Conservation (phyloP, 2,888 invertebrate species). For the Hymenopus coronatus region DNA sequence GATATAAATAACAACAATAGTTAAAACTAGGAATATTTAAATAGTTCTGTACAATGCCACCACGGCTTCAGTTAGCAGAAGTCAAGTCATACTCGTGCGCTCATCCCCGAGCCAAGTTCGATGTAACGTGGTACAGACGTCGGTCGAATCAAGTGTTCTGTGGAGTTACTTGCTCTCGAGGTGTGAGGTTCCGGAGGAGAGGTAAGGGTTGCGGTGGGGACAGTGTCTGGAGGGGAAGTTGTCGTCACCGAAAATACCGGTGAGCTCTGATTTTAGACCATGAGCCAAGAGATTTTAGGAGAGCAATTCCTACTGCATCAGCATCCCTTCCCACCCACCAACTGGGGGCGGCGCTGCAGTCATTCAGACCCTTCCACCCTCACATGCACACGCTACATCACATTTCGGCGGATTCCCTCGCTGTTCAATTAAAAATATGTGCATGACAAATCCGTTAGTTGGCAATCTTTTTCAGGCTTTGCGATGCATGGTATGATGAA, state of each 20-base stretch:
- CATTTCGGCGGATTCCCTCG: neutral
- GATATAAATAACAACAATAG: constrained; percentile 27
- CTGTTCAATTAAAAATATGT: neutral
- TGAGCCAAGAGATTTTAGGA: constrained; percentile 9
- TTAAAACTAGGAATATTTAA: neutral
- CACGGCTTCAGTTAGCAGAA: constrained; percentile 64
- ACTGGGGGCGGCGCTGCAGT: neutral
- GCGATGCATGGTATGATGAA: neutral
- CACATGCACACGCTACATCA: too few relatives aligned
- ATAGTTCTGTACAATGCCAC: constrained; percentile 41
- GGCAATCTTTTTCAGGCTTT: neutral
- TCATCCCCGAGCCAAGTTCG: constrained; percentile 35
- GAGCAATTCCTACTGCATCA: neutral
- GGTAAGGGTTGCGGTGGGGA: constrained; percentile 8
- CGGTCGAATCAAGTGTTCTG: constrained; percentile 68
- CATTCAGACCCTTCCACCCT: neutral
- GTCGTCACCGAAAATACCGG: constrained; percentile 24
- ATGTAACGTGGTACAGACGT: constrained; percentile 59
- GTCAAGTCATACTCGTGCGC: constrained; percentile 59
- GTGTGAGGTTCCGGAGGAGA: constrained; percentile 17
- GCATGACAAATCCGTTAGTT: neutral
- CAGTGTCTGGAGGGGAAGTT: neutral
- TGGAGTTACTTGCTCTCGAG: neutral
- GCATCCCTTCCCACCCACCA: neutral
- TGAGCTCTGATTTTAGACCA: constrained; percentile 28